Evolutionary conservation across 2,888 invertebrate species (phyloP), one percentile per base, ranked within the genome.

Genomic region (Trachelus stipa): DNA sequence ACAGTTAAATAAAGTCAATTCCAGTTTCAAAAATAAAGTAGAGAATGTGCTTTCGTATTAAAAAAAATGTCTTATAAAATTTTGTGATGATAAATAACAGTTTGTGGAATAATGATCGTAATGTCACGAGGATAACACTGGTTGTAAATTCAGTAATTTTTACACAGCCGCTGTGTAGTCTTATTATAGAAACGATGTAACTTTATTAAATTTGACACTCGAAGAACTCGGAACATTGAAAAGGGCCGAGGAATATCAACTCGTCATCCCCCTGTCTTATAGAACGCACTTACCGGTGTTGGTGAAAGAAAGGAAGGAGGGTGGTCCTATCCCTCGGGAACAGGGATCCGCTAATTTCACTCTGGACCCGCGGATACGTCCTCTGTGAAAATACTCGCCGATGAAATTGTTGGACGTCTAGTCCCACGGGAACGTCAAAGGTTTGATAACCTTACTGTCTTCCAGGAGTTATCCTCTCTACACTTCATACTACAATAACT

Each of bases 191-290:
- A 71, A 73, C 73, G 56, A 73, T 74, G 77, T 56, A 68, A 76
- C 84, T 85, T 91, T 90, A 91, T 91, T 88, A 88, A 90, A 91
- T 91, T 91, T 91, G 91, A 91, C 91, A 91, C 90, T 91, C 84
- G 85, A 90, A 90, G 89, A 90, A 91, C 87, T 90, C 90, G 89
- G 90, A 88, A 90, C 91, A 91, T 91, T 91, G 91, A 90, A 91
- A 90, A 90, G 88, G 88, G 88, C 83, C 76, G 80, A 78, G 81
- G 79, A 83, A 83, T 83, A 85, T 83, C 81, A 81, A 81, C 77
- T 80, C 74, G 37, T 75, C 37, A 68, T 71, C 37, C 40, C 69
- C 73, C 69, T 75, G 73, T 76, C 56, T 56, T 56, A 23, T 56
- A 56, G 56, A 56, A 56, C 9, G 6, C 23, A 56, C 15, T 56